Conservation (phyloP, 2,888 invertebrate species). For the Euphydryas editha region DNA sequence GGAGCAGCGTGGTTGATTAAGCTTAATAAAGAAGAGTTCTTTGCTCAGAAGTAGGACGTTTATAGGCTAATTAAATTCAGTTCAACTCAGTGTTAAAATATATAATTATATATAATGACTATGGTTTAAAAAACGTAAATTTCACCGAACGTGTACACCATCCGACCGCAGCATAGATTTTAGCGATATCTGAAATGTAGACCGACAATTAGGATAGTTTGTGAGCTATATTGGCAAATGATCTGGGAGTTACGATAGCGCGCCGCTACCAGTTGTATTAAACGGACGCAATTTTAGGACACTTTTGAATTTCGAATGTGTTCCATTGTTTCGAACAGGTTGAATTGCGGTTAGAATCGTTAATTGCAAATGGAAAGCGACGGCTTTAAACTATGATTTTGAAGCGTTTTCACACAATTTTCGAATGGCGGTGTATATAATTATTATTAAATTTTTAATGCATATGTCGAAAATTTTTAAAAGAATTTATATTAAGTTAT, state of each 20-base stretch:
- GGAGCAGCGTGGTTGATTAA: too few relatives aligned
- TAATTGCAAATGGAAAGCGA: constrained; percentile 27
- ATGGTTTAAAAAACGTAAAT: constrained; percentile 52
- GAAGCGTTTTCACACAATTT: background rate
- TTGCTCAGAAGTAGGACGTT: too few relatives aligned
- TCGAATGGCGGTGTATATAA: background rate
- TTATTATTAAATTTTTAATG: constrained; percentile 6
- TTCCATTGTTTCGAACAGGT: constrained; percentile 13
- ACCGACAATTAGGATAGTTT: constrained; percentile 73
- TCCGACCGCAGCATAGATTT: constrained; percentile 31
- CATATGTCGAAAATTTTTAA: background rate
- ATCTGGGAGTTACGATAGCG: constrained; percentile 52
- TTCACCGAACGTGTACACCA: constrained; percentile 16
- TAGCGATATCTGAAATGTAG: constrained; percentile 62
- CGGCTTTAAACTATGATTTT: constrained; percentile 12
- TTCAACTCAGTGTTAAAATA: too few relatives aligned
- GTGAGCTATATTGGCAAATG: constrained; percentile 71
- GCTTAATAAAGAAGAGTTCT: too few relatives aligned
- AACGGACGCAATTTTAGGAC: constrained; percentile 16
- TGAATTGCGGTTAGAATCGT: constrained; percentile 28
- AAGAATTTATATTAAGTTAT: background rate
- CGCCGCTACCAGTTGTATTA: constrained; percentile 8
- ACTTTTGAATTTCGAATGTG: constrained; percentile 17
- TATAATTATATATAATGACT: background rate
- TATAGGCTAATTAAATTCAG: too few relatives aligned